Evolutionary conservation across 2,797 vertebrate genomes (phyloP), one percentile per base, ranked within the genome.

Genomic region (Epinephelus malabaricus): DNA sequence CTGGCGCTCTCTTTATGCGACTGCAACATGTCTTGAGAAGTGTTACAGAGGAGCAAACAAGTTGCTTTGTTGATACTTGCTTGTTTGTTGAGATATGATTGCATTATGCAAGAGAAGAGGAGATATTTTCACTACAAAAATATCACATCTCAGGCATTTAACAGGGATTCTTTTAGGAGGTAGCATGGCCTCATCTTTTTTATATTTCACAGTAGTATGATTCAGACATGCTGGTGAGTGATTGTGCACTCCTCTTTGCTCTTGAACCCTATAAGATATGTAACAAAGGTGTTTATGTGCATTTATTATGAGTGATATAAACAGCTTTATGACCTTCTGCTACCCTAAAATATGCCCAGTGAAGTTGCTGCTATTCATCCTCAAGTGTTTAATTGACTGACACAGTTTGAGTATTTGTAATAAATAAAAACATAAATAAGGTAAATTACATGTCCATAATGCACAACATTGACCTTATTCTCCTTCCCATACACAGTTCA

Each of bases 31-130:
- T 88, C 79, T 81, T 71, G 58, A 80, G 82, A 87, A 78, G 64
- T 86, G 78, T 66, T 78, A 55, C 9, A 38, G 89, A 74, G 72
- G 78, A 87, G 71, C 84, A 89, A 90, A 90, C 89, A 87, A 78
- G 71, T 86, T 87, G 77, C 73, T 84, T 83, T 86, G 86, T 91
- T 89, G 75, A 76, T 73, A 23, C 76, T 63, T 46, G 58, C 65
- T 80, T 89, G 81, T 88, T 91, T 89, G 77, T 87, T 54, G 54
- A 71, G 72, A 85, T 75, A 50, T 59, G 65, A 71, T 46, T 84
- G 70, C 21, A 72, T 76, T 79, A 73, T 70, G 43, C 73, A 60
- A 51, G 50, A 74, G 46, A 63, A 63, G 30, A 50, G 47, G 6
- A 68, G 74, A 81, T 45, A 67, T 27, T 46, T 73, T 74, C 43